Evolutionary conservation across 1,140 invertebrate genomes (phyloP), one percentile per base, ranked within the genome.

Genomic region (Drosophila serrata): DNA sequence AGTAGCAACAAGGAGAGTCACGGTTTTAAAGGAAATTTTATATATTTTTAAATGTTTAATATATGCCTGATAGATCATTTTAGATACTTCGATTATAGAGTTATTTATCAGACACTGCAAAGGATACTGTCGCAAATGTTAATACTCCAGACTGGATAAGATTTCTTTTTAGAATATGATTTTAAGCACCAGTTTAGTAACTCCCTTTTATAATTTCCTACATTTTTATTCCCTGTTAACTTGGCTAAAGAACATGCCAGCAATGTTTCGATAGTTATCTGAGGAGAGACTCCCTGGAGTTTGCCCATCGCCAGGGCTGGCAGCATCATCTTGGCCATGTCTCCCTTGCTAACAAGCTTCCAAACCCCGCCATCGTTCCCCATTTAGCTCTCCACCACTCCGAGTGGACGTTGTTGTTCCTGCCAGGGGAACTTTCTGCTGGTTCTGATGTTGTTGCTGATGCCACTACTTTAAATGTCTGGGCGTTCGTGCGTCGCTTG

Each of bases 331-430:
- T 79, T 70, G 60, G 45, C 58, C 74, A 55, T 63, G 74, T 78
- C 58, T 72, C 56, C 78, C 60, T 65, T 81, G 82, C 82, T 85
- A 85, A 86, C 82, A 86, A 85, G 82, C 82, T 85, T 45, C 49
- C 42, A 31, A 46, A 22, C 51, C 43, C 45, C n/a, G 40, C 39
- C 17, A n/a, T 12, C 17, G 24, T 5, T 11, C 19, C 45, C 40
- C 19, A 29, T 35, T 19, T 7, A 31, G 6, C 45, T 60, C 45
- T 49, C 29, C 13, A 27, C 27, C 45, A 12, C 19, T 11, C 58
- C 75, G 22, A 53, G 31, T 37, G 51, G 13, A 22, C 46, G 49
- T 17, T 46, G 64, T 37, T 53, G 58, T 63, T 69, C 51, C 45
- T 59, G 75, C 33, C 42, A n/a, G 49, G n/a, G 45, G 15, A 45